Conservation (phyloP, 2,113 vertebrate species). For the Excalfactoria chinensis region DNA sequence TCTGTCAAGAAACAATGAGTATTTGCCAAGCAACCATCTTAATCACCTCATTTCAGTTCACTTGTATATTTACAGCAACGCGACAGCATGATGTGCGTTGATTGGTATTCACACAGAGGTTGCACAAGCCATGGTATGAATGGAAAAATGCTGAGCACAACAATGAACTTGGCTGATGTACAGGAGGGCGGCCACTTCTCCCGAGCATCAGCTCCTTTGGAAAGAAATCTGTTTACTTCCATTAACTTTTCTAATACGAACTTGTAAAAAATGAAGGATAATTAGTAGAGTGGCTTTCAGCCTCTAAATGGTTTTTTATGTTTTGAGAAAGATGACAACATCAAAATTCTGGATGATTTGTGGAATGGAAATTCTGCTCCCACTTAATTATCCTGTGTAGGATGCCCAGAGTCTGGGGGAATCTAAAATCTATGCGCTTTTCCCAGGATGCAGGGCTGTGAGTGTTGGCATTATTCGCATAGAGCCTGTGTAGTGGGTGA, state of each 20-base stretch:
- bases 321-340: background rate
- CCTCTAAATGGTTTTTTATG: background rate
- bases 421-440: background rate
- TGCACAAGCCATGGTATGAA: fast-evolving
- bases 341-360: background rate
- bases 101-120: background rate
- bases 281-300: background rate
- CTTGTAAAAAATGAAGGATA: background rate
- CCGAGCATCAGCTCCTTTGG: background rate
- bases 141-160: background rate
- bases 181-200: background rate
- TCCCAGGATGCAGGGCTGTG: background rate
- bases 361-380: background rate
- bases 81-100: fast-evolving
- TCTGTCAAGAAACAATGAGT: conserved; percentile 19
- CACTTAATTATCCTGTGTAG: background rate
- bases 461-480: background rate
- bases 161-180: background rate
- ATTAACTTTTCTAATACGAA: too few relatives aligned
- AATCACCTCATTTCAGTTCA: conserved; percentile 19
- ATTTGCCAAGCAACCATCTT: conserved; percentile 6
- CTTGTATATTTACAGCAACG: background rate
- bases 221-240: background rate
- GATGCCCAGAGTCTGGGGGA: background rate
- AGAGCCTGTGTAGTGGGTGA: background rate